Conservation (phyloP, 2,113 vertebrate species). For the Pseudopodoces humilis region DNA sequence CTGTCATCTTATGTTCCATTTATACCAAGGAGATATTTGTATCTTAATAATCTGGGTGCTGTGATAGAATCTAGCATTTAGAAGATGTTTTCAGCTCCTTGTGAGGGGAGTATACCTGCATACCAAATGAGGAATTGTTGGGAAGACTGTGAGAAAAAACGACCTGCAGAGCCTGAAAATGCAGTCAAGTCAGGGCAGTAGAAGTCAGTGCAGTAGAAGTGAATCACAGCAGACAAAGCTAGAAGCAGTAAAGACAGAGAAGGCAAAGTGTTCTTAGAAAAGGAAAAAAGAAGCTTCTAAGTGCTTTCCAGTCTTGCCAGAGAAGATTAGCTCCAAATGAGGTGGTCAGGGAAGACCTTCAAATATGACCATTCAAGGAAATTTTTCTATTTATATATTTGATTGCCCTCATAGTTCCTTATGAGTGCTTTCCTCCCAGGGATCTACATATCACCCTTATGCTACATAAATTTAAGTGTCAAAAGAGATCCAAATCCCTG, state of each 20-base stretch:
- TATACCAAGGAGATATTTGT: neutral
- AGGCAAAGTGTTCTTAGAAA: neutral
- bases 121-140: neutral
- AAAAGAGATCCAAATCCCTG: neutral
- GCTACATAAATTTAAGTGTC: neutral
- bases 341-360: neutral
- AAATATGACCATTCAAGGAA: neutral
- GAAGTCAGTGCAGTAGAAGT: neutral
- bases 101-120: neutral
- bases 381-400: neutral
- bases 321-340: neutral
- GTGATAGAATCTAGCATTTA: neutral
- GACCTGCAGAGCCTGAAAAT: neutral
- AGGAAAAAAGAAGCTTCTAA: neutral
- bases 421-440: neutral
- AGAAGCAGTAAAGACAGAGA: neutral
- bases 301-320: neutral
- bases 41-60: neutral
- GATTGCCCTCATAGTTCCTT: neutral
- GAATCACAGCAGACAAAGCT: neutral
- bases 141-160: neutral
- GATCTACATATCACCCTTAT: accelerated
- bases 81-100: neutral
- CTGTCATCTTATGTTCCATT: neutral
- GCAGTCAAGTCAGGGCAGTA: neutral